phyloP scores from a whole-genome alignment of 2,113 vertebrate genomes.

The Lepus americanus region DNA sequence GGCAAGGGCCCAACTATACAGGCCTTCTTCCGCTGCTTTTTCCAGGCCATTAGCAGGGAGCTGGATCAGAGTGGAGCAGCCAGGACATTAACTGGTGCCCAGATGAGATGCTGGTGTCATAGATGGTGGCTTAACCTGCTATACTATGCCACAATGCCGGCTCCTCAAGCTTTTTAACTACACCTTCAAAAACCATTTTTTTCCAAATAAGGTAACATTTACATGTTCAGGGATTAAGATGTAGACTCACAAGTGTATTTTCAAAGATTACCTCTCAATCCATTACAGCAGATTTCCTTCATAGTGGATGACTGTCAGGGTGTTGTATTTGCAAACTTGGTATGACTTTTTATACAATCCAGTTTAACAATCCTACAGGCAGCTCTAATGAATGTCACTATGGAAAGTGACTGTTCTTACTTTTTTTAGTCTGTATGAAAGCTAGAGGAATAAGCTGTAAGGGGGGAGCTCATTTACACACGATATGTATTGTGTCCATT shows the following conservation, averaged over 20 bases:
- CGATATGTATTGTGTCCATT: not conserved
- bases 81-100: too few species aligned
- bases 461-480: not conserved
- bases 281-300: not conserved
- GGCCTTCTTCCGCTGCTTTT: too few species aligned
- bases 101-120: too few species aligned
- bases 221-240: not conserved
- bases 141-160: too few species aligned
- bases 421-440: slow-evolving; percentile 8
- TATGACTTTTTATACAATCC: not conserved
- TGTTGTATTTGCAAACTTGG: not conserved
- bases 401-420: not conserved
- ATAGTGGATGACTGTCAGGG: not conserved
- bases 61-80: too few species aligned
- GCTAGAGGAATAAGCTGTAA: not conserved
- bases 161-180: not conserved
- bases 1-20: too few species aligned
- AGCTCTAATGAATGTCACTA: not conserved
- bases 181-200: not conserved
- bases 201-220: slow-evolving; percentile 8
- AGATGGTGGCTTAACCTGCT: too few species aligned
- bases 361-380: not conserved
- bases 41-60: too few species aligned
- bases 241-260: not conserved
- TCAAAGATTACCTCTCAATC: not conserved